phyloP scores from a whole-genome alignment of 35 echinoderm and acorn worm genomes.

The Anneissia japonica region DNA sequence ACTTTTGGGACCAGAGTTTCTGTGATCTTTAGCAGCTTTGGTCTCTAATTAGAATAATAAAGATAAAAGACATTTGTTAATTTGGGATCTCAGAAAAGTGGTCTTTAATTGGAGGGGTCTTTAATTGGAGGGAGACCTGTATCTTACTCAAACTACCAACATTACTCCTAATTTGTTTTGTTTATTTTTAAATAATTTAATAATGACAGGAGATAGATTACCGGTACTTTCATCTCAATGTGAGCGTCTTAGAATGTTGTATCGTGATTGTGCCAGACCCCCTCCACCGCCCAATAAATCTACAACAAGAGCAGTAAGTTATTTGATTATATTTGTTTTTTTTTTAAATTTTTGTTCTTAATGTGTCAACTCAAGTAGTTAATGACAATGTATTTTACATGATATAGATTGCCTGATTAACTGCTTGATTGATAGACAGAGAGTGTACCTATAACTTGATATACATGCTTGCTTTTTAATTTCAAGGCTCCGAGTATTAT shows the following conservation, averaged over 20 bases:
- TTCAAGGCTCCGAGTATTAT: background rate
- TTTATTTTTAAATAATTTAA: background rate
- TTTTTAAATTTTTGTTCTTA: too few relatives aligned
- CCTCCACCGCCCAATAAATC: conserved; percentile 62
- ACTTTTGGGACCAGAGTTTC: too few relatives aligned
- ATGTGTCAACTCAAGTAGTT: too few relatives aligned
- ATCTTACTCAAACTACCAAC: background rate
- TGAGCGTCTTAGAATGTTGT: conserved; percentile 66
- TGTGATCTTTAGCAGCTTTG: too few relatives aligned
- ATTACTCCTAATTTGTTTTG: background rate
- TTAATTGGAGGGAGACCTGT: too few relatives aligned
- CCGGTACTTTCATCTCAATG: conserved; percentile 54
- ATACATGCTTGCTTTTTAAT: background rate
- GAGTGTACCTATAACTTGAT: background rate
- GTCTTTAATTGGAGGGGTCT: too few relatives aligned
- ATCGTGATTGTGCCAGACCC: conserved; percentile 74
- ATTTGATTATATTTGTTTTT: background rate
- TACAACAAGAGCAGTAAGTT: conserved; percentile 34
- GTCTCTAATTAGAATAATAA: too few relatives aligned
- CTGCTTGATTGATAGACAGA: background rate
- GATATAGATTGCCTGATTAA: background rate
- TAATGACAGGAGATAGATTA: conserved; percentile 33
- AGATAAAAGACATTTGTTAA: too few relatives aligned
- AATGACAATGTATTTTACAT: too few relatives aligned
- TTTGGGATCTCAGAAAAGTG: too few relatives aligned